phyloP scores from a whole-genome alignment of 2,888 invertebrate genomes.

The Ommatoiulus sabulosus region DNA sequence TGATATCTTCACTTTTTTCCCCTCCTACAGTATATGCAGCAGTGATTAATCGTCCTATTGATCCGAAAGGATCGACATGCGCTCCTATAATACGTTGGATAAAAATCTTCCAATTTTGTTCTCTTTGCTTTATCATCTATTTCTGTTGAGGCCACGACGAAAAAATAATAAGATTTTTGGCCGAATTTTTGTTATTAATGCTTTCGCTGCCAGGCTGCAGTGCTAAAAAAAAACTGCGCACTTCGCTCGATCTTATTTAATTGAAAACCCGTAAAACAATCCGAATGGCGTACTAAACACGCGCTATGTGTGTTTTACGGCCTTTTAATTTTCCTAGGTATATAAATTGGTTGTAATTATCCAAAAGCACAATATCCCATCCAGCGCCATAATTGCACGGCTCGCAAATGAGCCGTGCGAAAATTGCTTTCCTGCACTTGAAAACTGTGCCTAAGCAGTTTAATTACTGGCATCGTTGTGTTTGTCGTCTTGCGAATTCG shows the following conservation, averaged over 20 bases:
- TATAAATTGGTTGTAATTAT: conserved; percentile 34
- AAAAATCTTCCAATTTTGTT: conserved; percentile 7
- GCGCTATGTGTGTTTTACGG: conserved; percentile 19
- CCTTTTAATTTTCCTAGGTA: conserved; percentile 34
- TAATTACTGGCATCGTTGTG: conserved; percentile 34
- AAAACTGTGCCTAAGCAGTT: conserved; percentile 31
- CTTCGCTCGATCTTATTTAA: background rate
- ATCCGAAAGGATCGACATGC: background rate
- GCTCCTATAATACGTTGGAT: background rate
- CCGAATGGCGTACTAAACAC: conserved; percentile 23
- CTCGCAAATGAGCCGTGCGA: conserved; percentile 34
- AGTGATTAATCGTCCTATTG: conserved; percentile 11
- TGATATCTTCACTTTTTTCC: conserved; percentile 3
- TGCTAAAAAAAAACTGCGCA: background rate
- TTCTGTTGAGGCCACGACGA: background rate
- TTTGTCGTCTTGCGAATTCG: conserved; percentile 34
- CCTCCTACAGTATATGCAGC: background rate
- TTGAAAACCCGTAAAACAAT: conserved; percentile 27
- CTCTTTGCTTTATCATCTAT: conserved; percentile 3
- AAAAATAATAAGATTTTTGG: background rate
- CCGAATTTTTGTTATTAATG: conserved; percentile 21
- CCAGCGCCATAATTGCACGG: conserved; percentile 1
- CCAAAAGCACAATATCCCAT: conserved; percentile 24
- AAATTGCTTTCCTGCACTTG: conserved; percentile 26
- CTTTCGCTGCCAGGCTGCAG: background rate